phyloP scores from a whole-genome alignment of 1,140 invertebrate genomes.

The Brachystomella parvula region DNA sequence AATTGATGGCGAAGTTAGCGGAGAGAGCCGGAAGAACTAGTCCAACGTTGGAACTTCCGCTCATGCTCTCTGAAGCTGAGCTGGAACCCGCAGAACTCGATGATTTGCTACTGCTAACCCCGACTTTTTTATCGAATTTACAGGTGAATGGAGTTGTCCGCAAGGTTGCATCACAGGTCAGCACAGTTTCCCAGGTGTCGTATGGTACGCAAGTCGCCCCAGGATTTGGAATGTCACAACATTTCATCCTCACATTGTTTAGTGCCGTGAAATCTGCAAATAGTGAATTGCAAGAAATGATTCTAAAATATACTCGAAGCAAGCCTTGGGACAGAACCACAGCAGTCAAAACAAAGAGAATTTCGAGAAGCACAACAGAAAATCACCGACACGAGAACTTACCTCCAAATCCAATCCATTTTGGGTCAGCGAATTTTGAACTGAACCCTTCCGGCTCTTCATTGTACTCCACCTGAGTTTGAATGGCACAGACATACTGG shows the following conservation, averaged over 20 bases:
- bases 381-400: no score
- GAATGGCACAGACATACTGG: background rate
- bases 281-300: no score
- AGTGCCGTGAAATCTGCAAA: constrained; percentile 17
- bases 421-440: background rate
- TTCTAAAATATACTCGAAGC: no score
- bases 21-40: background rate
- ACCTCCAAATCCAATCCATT: constrained; percentile 4
- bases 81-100: background rate
- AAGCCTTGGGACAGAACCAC: no score
- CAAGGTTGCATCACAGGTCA: constrained; percentile 14
- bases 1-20: background rate
- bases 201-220: constrained; percentile 1
- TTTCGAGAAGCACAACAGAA: no score
- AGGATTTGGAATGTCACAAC: constrained; percentile 20
- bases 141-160: background rate
- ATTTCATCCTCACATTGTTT: constrained; percentile 19
- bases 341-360: no score
- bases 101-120: background rate
- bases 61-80: background rate
- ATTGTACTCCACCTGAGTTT: constrained; percentile 5
- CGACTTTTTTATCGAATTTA: constrained; percentile 6
- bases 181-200: constrained; percentile 13
- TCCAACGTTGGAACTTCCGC: background rate
- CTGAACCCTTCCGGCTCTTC: background rate